phyloP scores from a whole-genome alignment of 2,113 vertebrate species.

The Cyanoramphus novaezelandiae region DNA sequence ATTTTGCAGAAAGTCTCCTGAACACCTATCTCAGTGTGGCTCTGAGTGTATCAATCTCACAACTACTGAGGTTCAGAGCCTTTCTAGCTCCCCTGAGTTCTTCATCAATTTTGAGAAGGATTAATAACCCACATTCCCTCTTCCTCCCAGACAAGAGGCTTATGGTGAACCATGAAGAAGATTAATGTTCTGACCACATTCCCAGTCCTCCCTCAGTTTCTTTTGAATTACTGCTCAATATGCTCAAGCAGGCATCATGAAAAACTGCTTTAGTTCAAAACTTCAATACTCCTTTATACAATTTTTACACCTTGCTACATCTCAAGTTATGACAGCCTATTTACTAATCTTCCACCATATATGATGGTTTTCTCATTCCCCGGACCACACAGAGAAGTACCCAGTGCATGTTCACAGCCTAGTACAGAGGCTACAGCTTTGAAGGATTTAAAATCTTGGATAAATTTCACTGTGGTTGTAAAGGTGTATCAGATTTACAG shows the following conservation, averaged over 20 bases:
- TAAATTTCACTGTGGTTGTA: neutral
- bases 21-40: neutral
- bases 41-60: neutral
- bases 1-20: neutral
- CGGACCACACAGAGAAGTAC: neutral
- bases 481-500: neutral
- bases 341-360: neutral
- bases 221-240: neutral
- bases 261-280: neutral
- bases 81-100: neutral
- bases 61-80: neutral
- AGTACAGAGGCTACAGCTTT: neutral
- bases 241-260: neutral
- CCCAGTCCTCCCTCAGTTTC: neutral
- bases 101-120: constrained; percentile 9
- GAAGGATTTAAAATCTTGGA: neutral
- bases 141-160: neutral
- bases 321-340: neutral
- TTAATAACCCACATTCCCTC: neutral
- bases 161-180: neutral
- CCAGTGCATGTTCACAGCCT: neutral
- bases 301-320: neutral
- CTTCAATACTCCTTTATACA: neutral
- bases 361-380: neutral
- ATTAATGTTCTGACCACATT: neutral